Conservation (phyloP, 2,113 vertebrate species). For the Grantiella picta region DNA sequence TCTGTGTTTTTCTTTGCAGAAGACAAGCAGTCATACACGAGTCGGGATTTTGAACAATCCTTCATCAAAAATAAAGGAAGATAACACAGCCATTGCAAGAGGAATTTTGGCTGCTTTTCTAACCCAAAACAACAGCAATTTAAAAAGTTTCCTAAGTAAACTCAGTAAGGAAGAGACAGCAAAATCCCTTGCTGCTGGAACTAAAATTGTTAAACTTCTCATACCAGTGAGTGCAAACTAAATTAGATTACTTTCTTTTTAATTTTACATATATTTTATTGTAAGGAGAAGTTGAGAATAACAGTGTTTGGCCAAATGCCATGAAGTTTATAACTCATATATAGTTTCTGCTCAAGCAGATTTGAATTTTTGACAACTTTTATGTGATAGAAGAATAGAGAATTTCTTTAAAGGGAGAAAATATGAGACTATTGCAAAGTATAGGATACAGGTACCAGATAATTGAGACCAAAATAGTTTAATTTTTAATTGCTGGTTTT, state of each 20-base stretch:
- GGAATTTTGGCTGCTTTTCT: slow-evolving; percentile 88
- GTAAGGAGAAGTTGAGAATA: background rate
- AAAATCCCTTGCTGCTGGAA: slow-evolving; percentile 80
- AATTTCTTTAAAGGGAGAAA: background rate
- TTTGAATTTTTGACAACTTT: background rate
- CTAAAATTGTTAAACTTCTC: slow-evolving; percentile 85
- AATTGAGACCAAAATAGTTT: background rate
- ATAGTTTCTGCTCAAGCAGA: background rate
- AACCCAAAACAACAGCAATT: slow-evolving; percentile 83
- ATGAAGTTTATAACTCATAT: background rate
- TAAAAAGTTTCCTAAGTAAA: slow-evolving; percentile 82
- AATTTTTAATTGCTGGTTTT: background rate
- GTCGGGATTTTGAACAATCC: slow-evolving; percentile 91
- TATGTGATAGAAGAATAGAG: background rate
- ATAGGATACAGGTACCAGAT: fast-evolving
- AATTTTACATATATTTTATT: background rate
- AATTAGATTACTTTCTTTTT: background rate
- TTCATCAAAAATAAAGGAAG: slow-evolving; percentile 82
- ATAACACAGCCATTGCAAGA: slow-evolving; percentile 85
- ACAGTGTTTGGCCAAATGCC: background rate
- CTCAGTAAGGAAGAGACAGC: slow-evolving; percentile 83
- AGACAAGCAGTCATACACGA: slow-evolving; percentile 80
- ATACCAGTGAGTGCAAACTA: slow-evolving; percentile 74
- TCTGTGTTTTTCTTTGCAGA: slow-evolving; percentile 70
- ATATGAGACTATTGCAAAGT: background rate